A percentile compares a stretch with the other conserved stretches of the same genome.
Evolutionary conservation across 2,113 vertebrate genomes (phyloP).

Genomic region (Megaceryle torquata): DNA sequence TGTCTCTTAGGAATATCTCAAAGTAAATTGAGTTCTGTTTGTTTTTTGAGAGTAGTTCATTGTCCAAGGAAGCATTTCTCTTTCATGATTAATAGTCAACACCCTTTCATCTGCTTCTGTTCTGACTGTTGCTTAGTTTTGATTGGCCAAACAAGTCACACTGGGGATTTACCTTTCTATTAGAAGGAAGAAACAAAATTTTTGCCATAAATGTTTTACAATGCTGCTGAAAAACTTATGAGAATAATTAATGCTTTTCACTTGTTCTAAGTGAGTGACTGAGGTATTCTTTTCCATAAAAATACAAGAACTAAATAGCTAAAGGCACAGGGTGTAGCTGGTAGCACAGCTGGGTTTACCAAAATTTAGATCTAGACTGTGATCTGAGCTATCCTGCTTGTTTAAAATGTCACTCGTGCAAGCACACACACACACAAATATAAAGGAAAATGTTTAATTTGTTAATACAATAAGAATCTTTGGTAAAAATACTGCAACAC

Average conservation of each 20-base stretch:
- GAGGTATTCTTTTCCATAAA: not conserved
- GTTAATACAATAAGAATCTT: not conserved
- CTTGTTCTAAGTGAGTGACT: not conserved
- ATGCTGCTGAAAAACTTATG: not conserved
- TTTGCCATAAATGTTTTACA: not conserved
- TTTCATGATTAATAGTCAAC: not conserved
- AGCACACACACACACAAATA: not conserved
- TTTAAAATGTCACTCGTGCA: not conserved
- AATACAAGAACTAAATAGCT: not conserved
- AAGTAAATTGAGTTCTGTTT: constrained; percentile 31
- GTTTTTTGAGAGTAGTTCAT: not conserved
- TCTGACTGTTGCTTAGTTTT: not conserved
- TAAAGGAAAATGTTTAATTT: not conserved
- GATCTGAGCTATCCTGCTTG: not conserved
- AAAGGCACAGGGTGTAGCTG: not conserved
- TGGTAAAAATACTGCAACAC: not conserved
- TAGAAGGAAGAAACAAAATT: not conserved
- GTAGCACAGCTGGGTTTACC: not conserved
- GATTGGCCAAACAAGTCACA: not conserved
- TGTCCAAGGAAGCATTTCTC: not conserved
- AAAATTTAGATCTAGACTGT: not conserved
- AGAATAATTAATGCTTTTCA: not conserved
- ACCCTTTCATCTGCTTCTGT: not conserved
- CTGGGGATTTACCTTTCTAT: not conserved
- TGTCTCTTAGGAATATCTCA: constrained; percentile 5